A percentile compares a stretch with the other conserved stretches of the same genome.
phyloP scores from a whole-genome alignment of 1,140 invertebrate genomes.

The Hestina assimilis region DNA sequence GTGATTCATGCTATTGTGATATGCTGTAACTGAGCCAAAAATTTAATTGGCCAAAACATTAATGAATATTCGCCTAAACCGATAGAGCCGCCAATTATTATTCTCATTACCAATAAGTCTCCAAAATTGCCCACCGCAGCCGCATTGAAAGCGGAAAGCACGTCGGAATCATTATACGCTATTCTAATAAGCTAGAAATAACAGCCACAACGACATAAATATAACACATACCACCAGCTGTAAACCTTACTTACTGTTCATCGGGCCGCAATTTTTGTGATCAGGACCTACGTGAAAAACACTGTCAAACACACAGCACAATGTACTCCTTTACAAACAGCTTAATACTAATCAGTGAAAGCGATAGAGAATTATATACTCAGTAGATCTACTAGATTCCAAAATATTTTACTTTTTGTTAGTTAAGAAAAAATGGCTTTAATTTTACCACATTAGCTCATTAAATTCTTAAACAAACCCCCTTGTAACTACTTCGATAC shows the following conservation, averaged over 20 bases:
- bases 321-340: conserved; percentile 59
- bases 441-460: conserved; percentile 68
- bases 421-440: conserved; percentile 57
- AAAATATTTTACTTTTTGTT: conserved; percentile 51
- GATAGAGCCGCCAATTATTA: conserved; percentile 30
- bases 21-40: conserved; percentile 51
- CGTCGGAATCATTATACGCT: conserved; percentile 52
- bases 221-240: conserved; percentile 64
- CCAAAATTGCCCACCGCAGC: conserved; percentile 31
- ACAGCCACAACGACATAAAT: conserved; percentile 66
- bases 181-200: conserved; percentile 64
- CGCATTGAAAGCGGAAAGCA: conserved; percentile 56
- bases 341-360: conserved; percentile 45
- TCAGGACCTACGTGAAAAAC: conserved; percentile 78
- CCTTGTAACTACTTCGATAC: conserved; percentile 72
- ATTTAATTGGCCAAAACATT: conserved; percentile 50
- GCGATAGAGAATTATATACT: conserved; percentile 49
- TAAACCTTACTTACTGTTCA: conserved; percentile 74
- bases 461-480: conserved; percentile 52
- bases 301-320: conserved; percentile 74
- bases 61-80: conserved; percentile 37
- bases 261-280: conserved; percentile 75
- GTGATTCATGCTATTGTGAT: conserved; percentile 48
- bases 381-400: conserved; percentile 51
- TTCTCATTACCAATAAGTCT: conserved; percentile 30